Evolutionary conservation across 2,888 invertebrate genomes (phyloP).

Genomic region (Acrobasis repandana): DNA sequence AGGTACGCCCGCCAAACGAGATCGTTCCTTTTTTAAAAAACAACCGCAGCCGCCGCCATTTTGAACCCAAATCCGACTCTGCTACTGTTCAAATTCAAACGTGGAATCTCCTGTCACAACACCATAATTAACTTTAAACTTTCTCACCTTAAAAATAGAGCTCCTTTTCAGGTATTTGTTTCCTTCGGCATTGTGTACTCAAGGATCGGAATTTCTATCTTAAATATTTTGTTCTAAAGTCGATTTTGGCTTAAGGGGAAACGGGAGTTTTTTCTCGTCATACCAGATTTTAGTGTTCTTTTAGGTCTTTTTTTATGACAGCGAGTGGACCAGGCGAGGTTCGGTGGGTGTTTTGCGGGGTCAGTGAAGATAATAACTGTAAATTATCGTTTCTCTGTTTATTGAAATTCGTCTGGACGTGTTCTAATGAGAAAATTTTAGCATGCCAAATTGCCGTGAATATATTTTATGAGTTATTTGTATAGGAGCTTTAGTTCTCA

Average conservation of each 20-base stretch:
- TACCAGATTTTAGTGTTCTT: conserved; percentile 76
- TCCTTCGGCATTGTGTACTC: conserved; percentile 44
- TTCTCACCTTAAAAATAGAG: conserved; percentile 80
- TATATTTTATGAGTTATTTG: conserved; percentile 18
- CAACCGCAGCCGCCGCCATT: conserved; percentile 37
- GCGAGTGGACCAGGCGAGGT: conserved; percentile 64
- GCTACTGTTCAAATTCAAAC: conserved; percentile 45
- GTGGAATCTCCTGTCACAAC: conserved; percentile 43
- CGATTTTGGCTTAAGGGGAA: conserved; percentile 41
- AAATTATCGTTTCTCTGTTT: conserved; percentile 78
- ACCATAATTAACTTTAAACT: conserved; percentile 79
- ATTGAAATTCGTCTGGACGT: conserved; percentile 74
- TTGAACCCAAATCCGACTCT: conserved; percentile 42
- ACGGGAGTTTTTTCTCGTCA: conserved; percentile 66
- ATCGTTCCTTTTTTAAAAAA: conserved; percentile 74
- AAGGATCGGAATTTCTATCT: conserved; percentile 38
- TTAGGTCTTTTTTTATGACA: conserved; percentile 74
- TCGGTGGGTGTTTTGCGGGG: conserved; percentile 81
- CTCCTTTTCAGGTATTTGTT: conserved; percentile 69
- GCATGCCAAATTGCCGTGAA: conserved; percentile 34
- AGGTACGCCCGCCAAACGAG: conserved; percentile 82
- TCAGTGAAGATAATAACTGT: conserved; percentile 81
- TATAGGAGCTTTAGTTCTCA: neutral
- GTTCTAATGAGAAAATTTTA: conserved; percentile 68
- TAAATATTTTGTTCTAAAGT: conserved; percentile 43